phyloP scores from a whole-genome alignment of 2,113 vertebrate species.

The Isurus oxyrinchus region DNA sequence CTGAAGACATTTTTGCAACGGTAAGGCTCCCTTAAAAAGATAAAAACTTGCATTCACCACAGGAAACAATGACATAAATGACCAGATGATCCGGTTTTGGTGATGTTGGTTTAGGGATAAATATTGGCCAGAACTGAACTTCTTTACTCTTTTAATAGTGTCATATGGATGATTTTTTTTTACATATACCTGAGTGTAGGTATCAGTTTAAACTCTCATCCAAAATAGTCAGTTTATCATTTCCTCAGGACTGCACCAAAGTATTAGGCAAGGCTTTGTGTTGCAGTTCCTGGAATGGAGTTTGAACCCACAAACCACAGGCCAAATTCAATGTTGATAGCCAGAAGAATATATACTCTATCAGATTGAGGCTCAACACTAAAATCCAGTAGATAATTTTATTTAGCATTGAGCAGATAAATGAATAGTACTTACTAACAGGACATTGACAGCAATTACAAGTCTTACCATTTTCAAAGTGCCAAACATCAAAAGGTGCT shows the following conservation, averaged over 20 bases:
- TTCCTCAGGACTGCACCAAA: not conserved
- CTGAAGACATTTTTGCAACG: not conserved
- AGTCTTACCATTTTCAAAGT: not conserved
- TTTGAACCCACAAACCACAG: not conserved
- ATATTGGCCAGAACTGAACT: not conserved
- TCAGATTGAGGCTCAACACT: not conserved
- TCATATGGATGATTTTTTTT: not conserved
- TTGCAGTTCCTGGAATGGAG: not conserved
- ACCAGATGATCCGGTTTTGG: not conserved
- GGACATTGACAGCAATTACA: not conserved
- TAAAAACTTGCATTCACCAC: not conserved
- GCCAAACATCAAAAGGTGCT: not conserved
- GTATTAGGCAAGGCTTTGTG: not conserved
- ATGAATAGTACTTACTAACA: not conserved
- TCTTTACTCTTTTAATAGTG: not conserved
- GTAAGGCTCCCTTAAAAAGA: not conserved
- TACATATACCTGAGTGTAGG: not conserved
- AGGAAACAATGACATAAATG: not conserved
- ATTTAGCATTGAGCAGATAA: not conserved
- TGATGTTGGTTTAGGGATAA: not conserved
- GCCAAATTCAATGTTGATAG: not conserved
- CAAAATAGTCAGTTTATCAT: not conserved
- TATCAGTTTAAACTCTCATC: not conserved
- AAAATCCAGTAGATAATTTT: not conserved
- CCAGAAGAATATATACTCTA: not conserved